Evolutionary conservation across 2,888 invertebrate species (phyloP), one percentile per base, ranked within the genome.

Genomic region (Pyrrhosoma nymphula): DNA sequence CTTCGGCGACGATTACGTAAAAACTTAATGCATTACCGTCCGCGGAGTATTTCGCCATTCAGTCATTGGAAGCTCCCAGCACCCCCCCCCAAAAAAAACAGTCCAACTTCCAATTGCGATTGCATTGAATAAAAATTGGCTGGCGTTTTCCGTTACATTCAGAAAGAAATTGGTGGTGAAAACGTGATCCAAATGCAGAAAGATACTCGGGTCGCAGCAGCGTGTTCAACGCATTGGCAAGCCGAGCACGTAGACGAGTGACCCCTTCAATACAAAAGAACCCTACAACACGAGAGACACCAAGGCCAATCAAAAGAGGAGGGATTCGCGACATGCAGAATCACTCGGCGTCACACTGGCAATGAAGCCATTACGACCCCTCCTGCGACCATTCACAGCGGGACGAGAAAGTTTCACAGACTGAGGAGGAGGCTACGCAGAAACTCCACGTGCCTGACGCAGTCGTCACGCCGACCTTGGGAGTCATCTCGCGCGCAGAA

Each of bases 61-160:
- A n/a, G 6, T 35, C 35, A 14, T 82, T 35, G 82, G 82, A 82
- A 82, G 82, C 30, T 82, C 82, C 23, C 30, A 69, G 23, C 69
- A 18, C 82, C n/a, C 82, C 35, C 30, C 3, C 12, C n/a, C 69
- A 69, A 69, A 26, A 69, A 12, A 26, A 23, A 56, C 16, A 26
- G 60, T 20, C 26, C 26, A 82, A 82, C 69, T n/a, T 35, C 30
- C 30, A 82, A 35, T 82, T 35, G 82, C 82, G 82, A 35, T 35
- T 16, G 30, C 35, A 82, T 82, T 82, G 82, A 82, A 82, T 35
- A 35, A 82, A 82, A 82, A 35, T 82, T 82, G 82, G 82, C 82
- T 6, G n/a, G 82, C 82, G 26, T 82, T 82, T 82, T 30, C 35
- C 82, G 82, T 82, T 82, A 35, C 10, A 35, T 82, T 35, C 82